Evolutionary conservation across 37 sponge, comb jelly and placozoan species (phyloP).

Genomic region (Ianthella basta): DNA sequence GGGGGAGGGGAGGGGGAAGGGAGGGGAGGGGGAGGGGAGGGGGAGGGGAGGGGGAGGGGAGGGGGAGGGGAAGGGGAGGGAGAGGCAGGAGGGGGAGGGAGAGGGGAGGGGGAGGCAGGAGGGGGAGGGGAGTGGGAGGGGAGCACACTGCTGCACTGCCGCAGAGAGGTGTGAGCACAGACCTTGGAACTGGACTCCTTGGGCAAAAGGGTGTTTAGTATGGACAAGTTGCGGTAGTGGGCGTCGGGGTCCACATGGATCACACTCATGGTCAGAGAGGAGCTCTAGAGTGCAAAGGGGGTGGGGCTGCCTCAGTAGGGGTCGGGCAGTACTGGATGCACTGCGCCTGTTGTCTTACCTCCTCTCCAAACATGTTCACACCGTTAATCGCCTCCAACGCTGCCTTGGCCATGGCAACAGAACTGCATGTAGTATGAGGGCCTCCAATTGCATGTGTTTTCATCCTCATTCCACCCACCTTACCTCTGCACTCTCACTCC

Average conservation of each 20-base stretch:
- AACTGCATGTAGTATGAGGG: constrained; percentile 39
- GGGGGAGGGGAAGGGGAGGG: background rate
- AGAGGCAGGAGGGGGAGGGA: too few species aligned
- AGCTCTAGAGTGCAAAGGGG: constrained; percentile 9
- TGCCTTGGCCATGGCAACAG: constrained; percentile 88
- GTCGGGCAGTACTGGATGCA: background rate
- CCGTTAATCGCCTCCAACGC: constrained; percentile 87
- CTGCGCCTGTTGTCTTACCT: constrained; percentile 24
- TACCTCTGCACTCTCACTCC: too few species aligned
- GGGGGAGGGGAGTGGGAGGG: too few species aligned
- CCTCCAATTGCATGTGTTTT: too few species aligned
- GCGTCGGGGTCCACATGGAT: constrained; percentile 96
- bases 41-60: background rate
- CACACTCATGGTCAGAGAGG: constrained; percentile 44
- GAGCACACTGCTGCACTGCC: too few species aligned
- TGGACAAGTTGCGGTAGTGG: constrained; percentile 84
- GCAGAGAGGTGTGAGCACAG: background rate
- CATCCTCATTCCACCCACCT: too few species aligned
- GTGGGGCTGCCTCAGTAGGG: background rate
- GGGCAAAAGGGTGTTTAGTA: constrained; percentile 82
- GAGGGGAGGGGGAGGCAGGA: too few species aligned
- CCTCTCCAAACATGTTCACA: constrained; percentile 85
- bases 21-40: background rate
- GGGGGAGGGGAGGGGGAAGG: background rate
- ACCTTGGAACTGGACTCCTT: constrained; percentile 80